A percentile compares a stretch with the other conserved stretches of the same genome.
phyloP scores from a whole-genome alignment of 2,113 vertebrate species.

The Aplodontia rufa region DNA sequence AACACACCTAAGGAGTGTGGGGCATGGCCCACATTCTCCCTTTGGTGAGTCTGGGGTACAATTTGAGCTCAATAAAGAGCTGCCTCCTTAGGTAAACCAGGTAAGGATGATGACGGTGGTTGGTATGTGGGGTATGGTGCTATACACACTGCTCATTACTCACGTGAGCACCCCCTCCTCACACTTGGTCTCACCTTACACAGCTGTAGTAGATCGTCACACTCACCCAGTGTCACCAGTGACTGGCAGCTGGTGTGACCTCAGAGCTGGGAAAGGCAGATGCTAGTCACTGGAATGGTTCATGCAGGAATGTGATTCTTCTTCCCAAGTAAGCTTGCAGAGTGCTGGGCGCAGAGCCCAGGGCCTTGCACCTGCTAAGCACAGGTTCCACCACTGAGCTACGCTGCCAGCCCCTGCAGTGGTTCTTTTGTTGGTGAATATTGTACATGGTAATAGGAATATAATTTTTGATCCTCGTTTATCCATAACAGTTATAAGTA shows the following conservation, averaged over 20 bases:
- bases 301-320: neutral
- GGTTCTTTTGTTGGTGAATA: neutral
- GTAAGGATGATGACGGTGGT: neutral
- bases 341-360: neutral
- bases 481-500: neutral
- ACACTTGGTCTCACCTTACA: rapidly evolving
- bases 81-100: neutral
- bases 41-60: neutral
- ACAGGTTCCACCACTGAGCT: too few relatives aligned
- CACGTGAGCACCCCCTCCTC: rapidly evolving
- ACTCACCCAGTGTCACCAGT: neutral
- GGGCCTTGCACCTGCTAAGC: too few relatives aligned
- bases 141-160: rapidly evolving
- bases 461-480: neutral
- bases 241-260: neutral
- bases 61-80: neutral
- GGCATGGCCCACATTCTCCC: neutral
- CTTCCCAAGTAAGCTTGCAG: neutral
- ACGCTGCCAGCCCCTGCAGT: too few relatives aligned
- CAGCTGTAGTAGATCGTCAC: neutral
- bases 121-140: neutral
- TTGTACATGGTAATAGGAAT: neutral
- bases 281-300: neutral
- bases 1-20: neutral
- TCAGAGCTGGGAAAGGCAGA: neutral